A percentile compares a stretch with the other conserved stretches of the same genome.
These are phyloP conservation scores for Oreochromis tanganicae DNA, from an alignment of 2,113 vertebrate species.

Conservation along the genomic window DNA sequence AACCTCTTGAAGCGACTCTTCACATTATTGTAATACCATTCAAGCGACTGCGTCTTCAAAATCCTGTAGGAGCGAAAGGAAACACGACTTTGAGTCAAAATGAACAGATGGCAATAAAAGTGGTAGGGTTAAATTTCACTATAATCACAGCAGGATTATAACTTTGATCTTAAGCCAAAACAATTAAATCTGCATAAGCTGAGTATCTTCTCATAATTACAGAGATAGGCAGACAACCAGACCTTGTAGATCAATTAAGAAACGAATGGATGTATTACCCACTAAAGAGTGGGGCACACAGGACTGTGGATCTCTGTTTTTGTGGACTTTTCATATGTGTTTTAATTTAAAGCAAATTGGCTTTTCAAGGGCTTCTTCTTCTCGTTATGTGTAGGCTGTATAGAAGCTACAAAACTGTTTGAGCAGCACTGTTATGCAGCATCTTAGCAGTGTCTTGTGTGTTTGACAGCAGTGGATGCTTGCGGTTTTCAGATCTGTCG, in stretches of 20 bases:
- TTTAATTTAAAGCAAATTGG: not conserved
- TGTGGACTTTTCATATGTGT: not conserved
- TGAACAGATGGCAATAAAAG: conserved; percentile 30
- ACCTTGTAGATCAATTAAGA: not conserved
- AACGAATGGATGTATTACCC: not conserved
- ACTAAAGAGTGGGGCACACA: not conserved
- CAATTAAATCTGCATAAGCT: not conserved
- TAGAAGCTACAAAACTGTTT: not conserved
- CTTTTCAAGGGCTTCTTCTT: not conserved
- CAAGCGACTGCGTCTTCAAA: conserved; percentile 86
- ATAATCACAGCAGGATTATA: conserved; percentile 25
- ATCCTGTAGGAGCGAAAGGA: conserved; percentile 68
- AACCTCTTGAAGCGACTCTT: conserved; percentile 97
- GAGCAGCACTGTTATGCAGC: not conserved
- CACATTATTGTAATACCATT: conserved; percentile 97
- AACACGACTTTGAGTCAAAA: not conserved
- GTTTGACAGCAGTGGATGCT: not conserved
- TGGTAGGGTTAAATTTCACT: not conserved
- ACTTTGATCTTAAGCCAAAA: not conserved
- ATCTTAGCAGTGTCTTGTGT: not conserved
- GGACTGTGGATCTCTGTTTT: not conserved
- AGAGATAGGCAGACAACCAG: not conserved
- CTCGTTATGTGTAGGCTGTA: not conserved
- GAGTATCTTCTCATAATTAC: not conserved
- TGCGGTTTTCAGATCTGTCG: not conserved